These are phyloP conservation scores for Petrocephalus zakoni DNA, from an alignment of 2,113 vertebrate genomes.

Conservation along the genomic window DNA sequence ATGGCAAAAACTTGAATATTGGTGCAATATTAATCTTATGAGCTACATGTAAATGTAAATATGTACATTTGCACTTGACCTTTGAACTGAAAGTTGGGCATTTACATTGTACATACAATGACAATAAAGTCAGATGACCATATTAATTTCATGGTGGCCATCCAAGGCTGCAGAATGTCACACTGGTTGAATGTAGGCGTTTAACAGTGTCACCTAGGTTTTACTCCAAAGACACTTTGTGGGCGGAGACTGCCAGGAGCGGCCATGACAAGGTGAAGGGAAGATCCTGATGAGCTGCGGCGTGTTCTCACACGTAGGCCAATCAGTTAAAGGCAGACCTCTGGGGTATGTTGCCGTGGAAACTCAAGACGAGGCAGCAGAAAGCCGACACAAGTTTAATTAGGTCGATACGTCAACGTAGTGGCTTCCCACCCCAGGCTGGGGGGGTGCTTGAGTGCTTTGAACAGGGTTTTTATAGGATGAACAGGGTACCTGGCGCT, in stretches of 20 bases:
- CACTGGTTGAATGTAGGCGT: background rate
- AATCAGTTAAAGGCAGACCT: background rate
- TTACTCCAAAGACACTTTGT: background rate
- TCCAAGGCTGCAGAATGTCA: background rate
- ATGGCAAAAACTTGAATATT: no score
- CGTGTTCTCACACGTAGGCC: slow-evolving; percentile 3
- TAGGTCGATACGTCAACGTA: background rate
- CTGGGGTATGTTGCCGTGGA: background rate
- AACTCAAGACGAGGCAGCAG: background rate
- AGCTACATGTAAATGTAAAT: no score
- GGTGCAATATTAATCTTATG: no score
- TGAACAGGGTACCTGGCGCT: background rate
- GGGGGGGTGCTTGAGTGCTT: background rate
- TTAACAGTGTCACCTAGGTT: background rate
- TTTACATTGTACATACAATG: no score
- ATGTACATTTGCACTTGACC: no score
- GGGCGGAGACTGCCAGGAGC: background rate
- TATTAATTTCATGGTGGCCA: background rate
- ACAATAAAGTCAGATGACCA: background rate
- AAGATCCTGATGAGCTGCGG: no score
- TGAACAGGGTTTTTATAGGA: background rate
- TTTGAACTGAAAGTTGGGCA: no score
- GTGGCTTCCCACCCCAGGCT: background rate
- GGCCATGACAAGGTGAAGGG: background rate
- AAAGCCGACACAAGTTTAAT: background rate